These are phyloP conservation scores for Poecilia velifera DNA, from an alignment of 2,797 vertebrate genomes.

Conservation along the genomic window DNA sequence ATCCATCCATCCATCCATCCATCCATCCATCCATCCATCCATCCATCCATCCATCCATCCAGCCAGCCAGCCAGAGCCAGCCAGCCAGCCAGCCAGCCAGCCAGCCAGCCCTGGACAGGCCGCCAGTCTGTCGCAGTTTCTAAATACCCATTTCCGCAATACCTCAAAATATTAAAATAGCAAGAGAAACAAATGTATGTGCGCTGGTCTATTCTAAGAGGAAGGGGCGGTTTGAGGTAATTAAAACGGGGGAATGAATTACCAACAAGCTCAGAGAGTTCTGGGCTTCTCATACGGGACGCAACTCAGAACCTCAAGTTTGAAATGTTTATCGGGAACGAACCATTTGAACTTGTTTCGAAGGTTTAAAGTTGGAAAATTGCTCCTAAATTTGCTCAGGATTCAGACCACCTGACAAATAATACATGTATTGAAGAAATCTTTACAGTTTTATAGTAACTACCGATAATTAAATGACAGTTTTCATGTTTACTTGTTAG, in stretches of 20 bases:
- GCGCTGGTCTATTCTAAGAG: neutral
- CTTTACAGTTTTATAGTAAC: neutral
- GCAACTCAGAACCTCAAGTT: neutral
- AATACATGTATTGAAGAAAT: neutral
- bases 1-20: too few relatives aligned
- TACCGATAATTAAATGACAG: neutral
- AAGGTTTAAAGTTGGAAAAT: neutral
- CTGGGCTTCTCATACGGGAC: neutral
- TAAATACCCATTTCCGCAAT: neutral
- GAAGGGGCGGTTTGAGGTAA: neutral
- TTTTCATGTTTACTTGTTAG: neutral
- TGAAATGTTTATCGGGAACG: neutral
- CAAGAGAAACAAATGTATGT: neutral
- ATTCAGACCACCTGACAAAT: neutral
- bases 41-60: too few relatives aligned
- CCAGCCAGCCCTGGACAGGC: too few relatives aligned
- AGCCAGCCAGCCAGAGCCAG: too few relatives aligned
- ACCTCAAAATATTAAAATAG: neutral
- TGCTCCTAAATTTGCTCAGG: neutral
- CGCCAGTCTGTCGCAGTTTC: neutral
- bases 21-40: too few relatives aligned
- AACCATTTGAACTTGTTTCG: neutral
- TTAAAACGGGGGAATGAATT: neutral
- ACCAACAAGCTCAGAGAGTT: neutral
- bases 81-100: too few relatives aligned